A percentile compares a stretch with the other conserved stretches of the same genome.
These are phyloP conservation scores for Camponotus fellah DNA, from an alignment of 2,888 invertebrate species.

Conservation along the genomic window DNA sequence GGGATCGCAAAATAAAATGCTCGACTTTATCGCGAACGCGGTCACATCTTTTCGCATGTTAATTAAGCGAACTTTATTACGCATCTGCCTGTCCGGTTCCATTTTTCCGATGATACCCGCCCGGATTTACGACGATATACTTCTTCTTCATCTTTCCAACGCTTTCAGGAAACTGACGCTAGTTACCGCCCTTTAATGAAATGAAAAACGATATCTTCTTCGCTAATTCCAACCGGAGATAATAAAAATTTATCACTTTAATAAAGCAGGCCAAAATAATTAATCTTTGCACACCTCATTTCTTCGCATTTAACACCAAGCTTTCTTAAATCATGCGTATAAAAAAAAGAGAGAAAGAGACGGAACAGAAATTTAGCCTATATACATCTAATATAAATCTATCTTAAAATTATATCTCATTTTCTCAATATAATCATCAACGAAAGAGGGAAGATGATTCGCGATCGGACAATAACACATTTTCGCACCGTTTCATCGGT, in stretches of 20 bases:
- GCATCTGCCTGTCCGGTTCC: conserved; percentile 15
- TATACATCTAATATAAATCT: conserved; percentile 20
- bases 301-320: background rate
- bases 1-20: conserved; percentile 48
- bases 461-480: conserved; percentile 37
- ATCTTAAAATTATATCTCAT: conserved; percentile 19
- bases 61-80: conserved; percentile 56
- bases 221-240: background rate
- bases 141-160: conserved; percentile 14
- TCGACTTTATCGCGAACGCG: conserved; percentile 42
- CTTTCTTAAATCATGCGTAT: too few relatives aligned
- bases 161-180: conserved; percentile 1
- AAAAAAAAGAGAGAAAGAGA: background rate
- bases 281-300: conserved; percentile 29
- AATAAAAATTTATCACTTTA: conserved; percentile 43
- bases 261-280: background rate
- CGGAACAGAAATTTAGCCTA: background rate
- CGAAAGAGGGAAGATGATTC: conserved; percentile 10
- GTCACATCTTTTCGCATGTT: conserved; percentile 51
- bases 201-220: conserved; percentile 32
- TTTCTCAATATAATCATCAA: conserved; percentile 17
- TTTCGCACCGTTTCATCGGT: conserved; percentile 58
- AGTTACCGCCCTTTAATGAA: conserved; percentile 20
- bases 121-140: conserved; percentile 40
- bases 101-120: conserved; percentile 45